phyloP scores from a whole-genome alignment of 2,797 vertebrate genomes.

The Lacerta viridis region DNA sequence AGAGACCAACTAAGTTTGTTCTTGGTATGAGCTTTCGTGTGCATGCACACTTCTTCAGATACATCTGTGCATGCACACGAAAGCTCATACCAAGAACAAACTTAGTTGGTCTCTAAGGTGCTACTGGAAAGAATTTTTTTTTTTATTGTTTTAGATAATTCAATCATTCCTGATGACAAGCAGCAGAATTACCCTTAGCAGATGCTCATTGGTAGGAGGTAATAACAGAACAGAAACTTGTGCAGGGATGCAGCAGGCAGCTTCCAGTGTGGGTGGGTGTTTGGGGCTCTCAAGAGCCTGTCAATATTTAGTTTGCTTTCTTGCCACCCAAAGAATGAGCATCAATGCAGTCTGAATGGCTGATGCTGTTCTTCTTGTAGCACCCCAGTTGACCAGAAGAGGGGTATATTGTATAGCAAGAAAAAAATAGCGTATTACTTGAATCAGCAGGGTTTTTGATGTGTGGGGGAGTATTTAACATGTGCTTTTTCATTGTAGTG shows the following conservation, averaged over 20 bases:
- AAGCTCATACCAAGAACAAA: too few relatives aligned
- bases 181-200: not conserved
- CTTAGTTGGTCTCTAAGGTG: too few relatives aligned
- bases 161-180: too few relatives aligned
- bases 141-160: too few relatives aligned
- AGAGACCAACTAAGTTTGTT: too few relatives aligned
- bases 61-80: too few relatives aligned
- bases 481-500: not conserved
- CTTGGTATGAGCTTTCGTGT: too few relatives aligned
- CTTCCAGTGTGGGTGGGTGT: too few relatives aligned
- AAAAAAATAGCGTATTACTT: not conserved
- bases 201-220: too few relatives aligned
- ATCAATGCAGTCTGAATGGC: not conserved
- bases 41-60: too few relatives aligned
- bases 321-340: not conserved
- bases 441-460: not conserved
- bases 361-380: not conserved
- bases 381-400: constrained; percentile 18
- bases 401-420: not conserved
- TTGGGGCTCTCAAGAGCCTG: not conserved
- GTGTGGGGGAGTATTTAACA: not conserved
- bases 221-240: not conserved
- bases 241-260: not conserved
- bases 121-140: too few relatives aligned
- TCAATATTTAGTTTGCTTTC: not conserved